These are phyloP conservation scores for Raja brachyura DNA, from an alignment of 2,113 vertebrate genomes.

Conservation along the genomic window DNA sequence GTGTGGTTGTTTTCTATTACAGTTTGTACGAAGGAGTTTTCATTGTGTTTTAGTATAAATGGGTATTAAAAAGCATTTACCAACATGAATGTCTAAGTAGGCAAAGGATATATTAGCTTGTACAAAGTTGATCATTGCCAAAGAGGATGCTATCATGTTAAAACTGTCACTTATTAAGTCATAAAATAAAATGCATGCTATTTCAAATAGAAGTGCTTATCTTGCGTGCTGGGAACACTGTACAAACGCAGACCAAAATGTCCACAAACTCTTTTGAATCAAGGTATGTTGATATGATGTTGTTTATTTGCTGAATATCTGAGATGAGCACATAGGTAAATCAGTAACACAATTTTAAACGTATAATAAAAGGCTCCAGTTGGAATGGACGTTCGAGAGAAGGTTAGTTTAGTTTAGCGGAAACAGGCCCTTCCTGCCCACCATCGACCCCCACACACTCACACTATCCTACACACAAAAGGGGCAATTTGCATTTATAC, in stretches of 20 bases:
- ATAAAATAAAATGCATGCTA: constrained; percentile 26
- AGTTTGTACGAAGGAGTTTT: not conserved
- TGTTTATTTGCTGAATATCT: constrained; percentile 33
- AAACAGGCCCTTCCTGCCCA: too few relatives aligned
- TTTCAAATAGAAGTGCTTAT: constrained; percentile 38
- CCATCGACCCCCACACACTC: too few relatives aligned
- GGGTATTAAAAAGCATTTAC: constrained; percentile 16
- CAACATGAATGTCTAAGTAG: not conserved
- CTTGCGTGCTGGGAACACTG: constrained; percentile 27
- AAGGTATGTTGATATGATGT: constrained; percentile 14
- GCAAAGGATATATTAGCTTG: constrained; percentile 27
- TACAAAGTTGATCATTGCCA: constrained; percentile 36
- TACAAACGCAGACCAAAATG: constrained; percentile 34
- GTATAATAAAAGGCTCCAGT: not conserved
- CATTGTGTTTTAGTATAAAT: not conserved
- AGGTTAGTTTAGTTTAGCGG: not conserved
- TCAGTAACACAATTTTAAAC: not conserved
- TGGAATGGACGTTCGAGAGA: not conserved
- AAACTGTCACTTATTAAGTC: constrained; percentile 37
- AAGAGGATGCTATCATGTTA: constrained; percentile 35
- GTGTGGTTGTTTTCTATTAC: not conserved
- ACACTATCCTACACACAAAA: too few relatives aligned
- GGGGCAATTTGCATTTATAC: too few relatives aligned
- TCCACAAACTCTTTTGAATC: constrained; percentile 24
- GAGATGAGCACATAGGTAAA: constrained; percentile 27